A percentile compares a stretch with the other conserved stretches of the same genome.
These are phyloP conservation scores for Phalangium opilio DNA, from an alignment of 2,888 invertebrate species.

Conservation along the genomic window DNA sequence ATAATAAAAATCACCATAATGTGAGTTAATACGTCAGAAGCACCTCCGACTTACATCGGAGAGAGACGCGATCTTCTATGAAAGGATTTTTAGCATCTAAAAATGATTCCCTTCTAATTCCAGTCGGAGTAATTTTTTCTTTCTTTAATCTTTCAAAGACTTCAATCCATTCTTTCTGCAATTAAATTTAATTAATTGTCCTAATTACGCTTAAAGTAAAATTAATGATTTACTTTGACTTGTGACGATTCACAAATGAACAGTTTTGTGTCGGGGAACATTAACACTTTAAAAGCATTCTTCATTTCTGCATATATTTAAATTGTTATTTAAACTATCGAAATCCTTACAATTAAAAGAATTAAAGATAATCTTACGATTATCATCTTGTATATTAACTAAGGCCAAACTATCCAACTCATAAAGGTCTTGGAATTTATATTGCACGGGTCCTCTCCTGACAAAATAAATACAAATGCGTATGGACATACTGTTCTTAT, in stretches of 20 bases:
- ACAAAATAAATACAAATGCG: neutral
- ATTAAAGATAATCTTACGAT: neutral
- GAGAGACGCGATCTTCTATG: neutral
- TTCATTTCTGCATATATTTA: constrained; percentile 58
- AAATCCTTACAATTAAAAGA: too few relatives aligned
- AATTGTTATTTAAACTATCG: too few relatives aligned
- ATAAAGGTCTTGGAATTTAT: constrained; percentile 66
- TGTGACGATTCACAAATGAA: constrained; percentile 73
- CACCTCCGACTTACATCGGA: constrained; percentile 4
- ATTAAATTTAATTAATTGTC: constrained; percentile 14
- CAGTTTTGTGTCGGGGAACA: constrained; percentile 80
- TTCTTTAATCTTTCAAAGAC: constrained; percentile 82
- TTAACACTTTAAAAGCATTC: constrained; percentile 82
- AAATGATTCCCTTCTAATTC: constrained; percentile 5
- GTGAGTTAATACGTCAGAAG: neutral
- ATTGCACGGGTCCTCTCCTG: constrained; percentile 53
- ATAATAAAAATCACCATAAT: neutral
- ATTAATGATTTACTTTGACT: constrained; percentile 40
- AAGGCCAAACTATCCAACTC: constrained; percentile 78
- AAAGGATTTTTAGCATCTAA: constrained; percentile 3
- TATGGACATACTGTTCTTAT: neutral
- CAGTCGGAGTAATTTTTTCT: constrained; percentile 36
- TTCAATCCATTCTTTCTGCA: constrained; percentile 81
- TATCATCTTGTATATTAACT: constrained; percentile 52
- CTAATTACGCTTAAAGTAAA: constrained; percentile 1